Base-by-base conservation (phyloP, 1,140 invertebrate species). In the Nymphalis io region DNA sequence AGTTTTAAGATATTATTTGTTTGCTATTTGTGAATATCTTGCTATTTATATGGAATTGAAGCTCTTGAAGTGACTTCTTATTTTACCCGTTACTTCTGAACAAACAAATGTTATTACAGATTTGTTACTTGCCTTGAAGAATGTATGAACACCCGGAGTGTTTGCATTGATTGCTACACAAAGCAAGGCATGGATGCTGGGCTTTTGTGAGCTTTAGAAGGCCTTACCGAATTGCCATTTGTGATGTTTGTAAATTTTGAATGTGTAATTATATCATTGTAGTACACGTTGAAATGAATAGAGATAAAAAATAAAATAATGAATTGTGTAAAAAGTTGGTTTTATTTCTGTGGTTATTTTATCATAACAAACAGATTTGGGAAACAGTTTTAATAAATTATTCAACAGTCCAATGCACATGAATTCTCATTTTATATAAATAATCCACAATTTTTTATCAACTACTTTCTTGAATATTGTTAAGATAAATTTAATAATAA, bases 281-380 rank as follows among this genome's bases (percentile, higher is more conserved):
- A 88, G 85, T 88, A 84, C 75, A 87, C 88, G 86, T 89, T 86
- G 83, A 84, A 73, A 83, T 79, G 72, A 74, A 83, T 87, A 87
- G 81, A 83, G 59, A 79, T 82, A 83, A 83, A 75, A 79, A 87
- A 84, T 85, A 85, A 90, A 86, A 80, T 82, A 86, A 83, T 79
- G 83, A 85, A 80, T 90, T 88, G 82, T 90, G 81, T 88, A 88
- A 63, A 51, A 78, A 77, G 74, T 70, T 79, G 80, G 77, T 84
- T 88, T 89, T 83, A 84, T 87, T 83, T 74, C 42, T 61, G 69
- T 68, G 60, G 3, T 23, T n/a, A 53, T 11, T 21, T 13, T 13
- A 55, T 21, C 3, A 2, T 27, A 55, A 27, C 20, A 55, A 55
- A 23, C 46, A 38, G 15, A 48, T 55, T 21, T 44, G 20, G n/a